Conservation (phyloP, 2,797 vertebrate species). For the Petrocephalus sullivani region DNA sequence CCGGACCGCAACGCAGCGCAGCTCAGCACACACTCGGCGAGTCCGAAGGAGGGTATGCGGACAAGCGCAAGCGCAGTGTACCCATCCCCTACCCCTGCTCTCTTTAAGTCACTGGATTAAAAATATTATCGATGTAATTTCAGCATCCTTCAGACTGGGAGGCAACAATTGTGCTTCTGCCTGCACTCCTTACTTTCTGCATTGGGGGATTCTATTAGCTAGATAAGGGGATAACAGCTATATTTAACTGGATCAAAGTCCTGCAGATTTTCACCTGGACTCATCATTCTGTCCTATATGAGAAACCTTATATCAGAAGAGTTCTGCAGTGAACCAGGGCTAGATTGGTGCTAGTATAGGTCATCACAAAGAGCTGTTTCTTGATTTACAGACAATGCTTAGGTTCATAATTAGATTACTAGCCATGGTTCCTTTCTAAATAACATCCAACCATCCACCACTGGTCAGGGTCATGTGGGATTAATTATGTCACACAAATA, state of each 20-base stretch:
- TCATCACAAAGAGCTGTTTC: neutral
- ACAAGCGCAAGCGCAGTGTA: slow-evolving; percentile 5
- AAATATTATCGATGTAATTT: slow-evolving; percentile 8
- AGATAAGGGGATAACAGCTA: neutral
- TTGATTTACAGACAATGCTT: neutral
- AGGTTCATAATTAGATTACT: neutral
- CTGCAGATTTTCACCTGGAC: neutral
- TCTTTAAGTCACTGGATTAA: neutral
- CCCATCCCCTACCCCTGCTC: neutral
- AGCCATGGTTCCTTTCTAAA: neutral
- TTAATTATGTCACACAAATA: neutral
- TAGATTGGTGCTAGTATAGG: no score
- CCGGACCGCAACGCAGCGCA: neutral
- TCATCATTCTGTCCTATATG: neutral
- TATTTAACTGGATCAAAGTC: neutral
- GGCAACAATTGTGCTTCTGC: neutral
- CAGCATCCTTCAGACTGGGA: neutral
- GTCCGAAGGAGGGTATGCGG: neutral
- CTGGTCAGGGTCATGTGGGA: neutral
- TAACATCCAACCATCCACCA: neutral
- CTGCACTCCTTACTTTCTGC: neutral
- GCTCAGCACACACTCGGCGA: neutral
- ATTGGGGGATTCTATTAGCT: neutral
- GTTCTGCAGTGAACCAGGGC: neutral
- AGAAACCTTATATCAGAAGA: neutral